Conservation (phyloP, 2,888 invertebrate species). For the Pandemis cinnamomeana region DNA sequence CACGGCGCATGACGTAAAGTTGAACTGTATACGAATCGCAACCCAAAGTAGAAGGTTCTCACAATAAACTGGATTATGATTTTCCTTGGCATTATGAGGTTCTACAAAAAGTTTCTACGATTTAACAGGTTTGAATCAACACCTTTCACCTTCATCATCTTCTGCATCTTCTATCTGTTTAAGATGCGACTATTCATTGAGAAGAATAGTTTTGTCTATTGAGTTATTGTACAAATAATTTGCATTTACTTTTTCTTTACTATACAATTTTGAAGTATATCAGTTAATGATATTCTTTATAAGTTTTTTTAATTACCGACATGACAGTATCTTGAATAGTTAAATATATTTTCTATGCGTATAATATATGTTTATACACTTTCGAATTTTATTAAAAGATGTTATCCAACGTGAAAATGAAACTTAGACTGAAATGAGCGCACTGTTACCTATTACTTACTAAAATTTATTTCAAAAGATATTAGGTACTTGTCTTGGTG, state of each 20-base stretch:
- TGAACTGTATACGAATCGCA: neutral
- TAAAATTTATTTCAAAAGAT: slow-evolving; percentile 19
- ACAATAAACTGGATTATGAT: neutral
- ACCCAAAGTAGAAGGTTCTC: neutral
- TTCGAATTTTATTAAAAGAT: slow-evolving; percentile 20
- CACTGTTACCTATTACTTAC: slow-evolving; percentile 32
- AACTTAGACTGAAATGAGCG: slow-evolving; percentile 39
- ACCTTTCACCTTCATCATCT: neutral
- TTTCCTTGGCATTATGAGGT: neutral
- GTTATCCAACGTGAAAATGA: slow-evolving; percentile 10
- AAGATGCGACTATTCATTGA: neutral
- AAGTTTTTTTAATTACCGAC: slow-evolving; percentile 44
- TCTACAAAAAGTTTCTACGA: neutral
- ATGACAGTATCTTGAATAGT: slow-evolving; percentile 49
- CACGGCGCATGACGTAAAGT: neutral
- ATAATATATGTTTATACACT: slow-evolving; percentile 11
- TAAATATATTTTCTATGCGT: slow-evolving; percentile 27
- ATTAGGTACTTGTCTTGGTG: slow-evolving; percentile 14
- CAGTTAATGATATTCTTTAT: slow-evolving; percentile 21
- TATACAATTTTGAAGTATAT: slow-evolving; percentile 8
- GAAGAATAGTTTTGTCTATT: neutral
- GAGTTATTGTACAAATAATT: neutral
- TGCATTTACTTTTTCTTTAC: slow-evolving; percentile 9
- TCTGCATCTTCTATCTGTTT: neutral
- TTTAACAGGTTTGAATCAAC: neutral